phyloP scores from a whole-genome alignment of 2,888 invertebrate species.

The Electrophaes corylata region DNA sequence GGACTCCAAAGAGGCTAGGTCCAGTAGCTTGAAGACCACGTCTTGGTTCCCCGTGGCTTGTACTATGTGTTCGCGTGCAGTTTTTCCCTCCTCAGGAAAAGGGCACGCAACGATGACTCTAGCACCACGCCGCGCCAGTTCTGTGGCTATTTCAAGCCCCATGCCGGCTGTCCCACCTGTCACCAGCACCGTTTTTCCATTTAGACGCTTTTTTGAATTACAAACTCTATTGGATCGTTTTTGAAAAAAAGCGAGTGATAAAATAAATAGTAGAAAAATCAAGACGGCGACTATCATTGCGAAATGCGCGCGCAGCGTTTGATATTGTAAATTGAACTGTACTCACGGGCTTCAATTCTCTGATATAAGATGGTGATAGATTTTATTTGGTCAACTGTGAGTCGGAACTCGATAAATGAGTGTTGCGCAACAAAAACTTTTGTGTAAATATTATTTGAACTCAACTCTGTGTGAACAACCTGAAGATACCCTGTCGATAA shows the following conservation, averaged over 20 bases:
- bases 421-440: too few relatives aligned
- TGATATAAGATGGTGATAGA: neutral
- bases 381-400: neutral
- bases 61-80: constrained; percentile 82
- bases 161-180: constrained; percentile 69
- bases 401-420: neutral
- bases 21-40: constrained; percentile 87
- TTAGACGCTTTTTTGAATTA: constrained; percentile 45
- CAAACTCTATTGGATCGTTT: constrained; percentile 41
- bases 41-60: constrained; percentile 86
- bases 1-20: constrained; percentile 88
- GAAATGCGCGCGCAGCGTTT: constrained; percentile 1
- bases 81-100: constrained; percentile 55
- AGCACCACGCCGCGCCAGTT: constrained; percentile 62
- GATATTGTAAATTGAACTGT: neutral
- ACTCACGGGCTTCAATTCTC: neutral
- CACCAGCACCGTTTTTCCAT: constrained; percentile 55
- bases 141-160: constrained; percentile 62
- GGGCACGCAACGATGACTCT: constrained; percentile 65
- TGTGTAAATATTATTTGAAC: too few relatives aligned
- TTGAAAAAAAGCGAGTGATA: constrained; percentile 17
- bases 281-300: constrained; percentile 16
- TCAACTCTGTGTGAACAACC: too few relatives aligned
- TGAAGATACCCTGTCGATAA: too few relatives aligned
- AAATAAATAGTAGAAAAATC: neutral